Conservation (phyloP, 1,140 invertebrate species). For the Bombus confusus region DNA sequence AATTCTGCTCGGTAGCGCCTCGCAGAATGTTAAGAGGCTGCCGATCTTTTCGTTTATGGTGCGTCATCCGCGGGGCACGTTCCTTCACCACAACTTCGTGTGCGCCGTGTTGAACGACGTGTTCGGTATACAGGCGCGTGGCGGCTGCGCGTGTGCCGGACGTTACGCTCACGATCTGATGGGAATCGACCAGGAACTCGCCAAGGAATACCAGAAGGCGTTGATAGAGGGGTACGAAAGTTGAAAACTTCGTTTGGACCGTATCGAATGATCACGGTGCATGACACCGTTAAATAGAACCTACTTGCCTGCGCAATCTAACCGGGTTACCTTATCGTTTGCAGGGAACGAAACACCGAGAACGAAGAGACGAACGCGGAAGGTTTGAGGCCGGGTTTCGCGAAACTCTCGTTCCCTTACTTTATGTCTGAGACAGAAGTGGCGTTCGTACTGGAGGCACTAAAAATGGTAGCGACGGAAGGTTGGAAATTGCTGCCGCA, state of each 20-base stretch:
- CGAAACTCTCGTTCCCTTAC: constrained; percentile 92
- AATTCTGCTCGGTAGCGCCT: constrained; percentile 89
- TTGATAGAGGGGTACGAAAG: constrained; percentile 87
- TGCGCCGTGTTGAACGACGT: constrained; percentile 94
- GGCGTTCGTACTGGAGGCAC: constrained; percentile 91
- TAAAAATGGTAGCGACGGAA: constrained; percentile 94
- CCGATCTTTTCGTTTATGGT: constrained; percentile 95
- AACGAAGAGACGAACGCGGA: constrained; percentile 84
- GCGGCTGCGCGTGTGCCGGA: constrained; percentile 92
- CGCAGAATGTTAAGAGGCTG: constrained; percentile 85
- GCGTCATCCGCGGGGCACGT: constrained; percentile 89
- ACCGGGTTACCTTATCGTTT: constrained; percentile 16
- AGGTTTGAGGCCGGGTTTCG: constrained; percentile 93
- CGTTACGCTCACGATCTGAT: constrained; percentile 93
- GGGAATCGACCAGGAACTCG: constrained; percentile 90
- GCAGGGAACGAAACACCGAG: constrained; percentile 56
- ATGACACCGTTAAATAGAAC: no score
- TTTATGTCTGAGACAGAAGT: constrained; percentile 91
- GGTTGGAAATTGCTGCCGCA: constrained; percentile 95
- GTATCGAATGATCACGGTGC: constrained; percentile 2
- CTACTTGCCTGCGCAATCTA: not conserved
- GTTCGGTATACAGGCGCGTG: constrained; percentile 94
- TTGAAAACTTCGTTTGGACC: no score
- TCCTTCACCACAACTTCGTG: constrained; percentile 95
- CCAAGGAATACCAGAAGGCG: constrained; percentile 89